phyloP scores from a whole-genome alignment of 2,797 vertebrate genomes.

The Zonotrichia albicollis region DNA sequence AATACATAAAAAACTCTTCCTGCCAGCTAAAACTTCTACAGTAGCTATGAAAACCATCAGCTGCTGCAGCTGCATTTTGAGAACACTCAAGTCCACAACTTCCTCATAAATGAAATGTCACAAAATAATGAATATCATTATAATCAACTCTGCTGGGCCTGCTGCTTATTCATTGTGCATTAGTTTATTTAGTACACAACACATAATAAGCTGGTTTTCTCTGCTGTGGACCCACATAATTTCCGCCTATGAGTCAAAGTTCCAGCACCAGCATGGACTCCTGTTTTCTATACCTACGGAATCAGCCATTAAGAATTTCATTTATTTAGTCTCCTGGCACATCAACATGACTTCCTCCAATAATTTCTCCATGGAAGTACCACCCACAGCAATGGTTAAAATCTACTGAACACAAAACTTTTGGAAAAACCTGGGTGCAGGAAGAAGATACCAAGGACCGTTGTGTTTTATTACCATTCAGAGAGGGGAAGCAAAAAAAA shows the following conservation, averaged over 20 bases:
- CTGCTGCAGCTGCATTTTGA: background rate
- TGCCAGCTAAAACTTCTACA: background rate
- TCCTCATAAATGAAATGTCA: background rate
- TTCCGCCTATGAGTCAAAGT: background rate
- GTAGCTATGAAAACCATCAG: background rate
- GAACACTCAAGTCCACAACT: background rate
- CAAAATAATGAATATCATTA: background rate
- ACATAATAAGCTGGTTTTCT: background rate
- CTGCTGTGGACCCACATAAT: background rate
- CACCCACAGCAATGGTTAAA: background rate
- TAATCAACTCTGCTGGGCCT: background rate
- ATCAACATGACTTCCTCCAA: background rate
- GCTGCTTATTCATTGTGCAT: background rate
- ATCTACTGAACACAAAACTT: background rate
- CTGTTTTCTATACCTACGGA: background rate
- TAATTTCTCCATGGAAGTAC: background rate
- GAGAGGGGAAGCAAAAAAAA: background rate
- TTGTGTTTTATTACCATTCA: background rate
- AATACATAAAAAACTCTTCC: background rate
- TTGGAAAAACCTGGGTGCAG: accelerated
- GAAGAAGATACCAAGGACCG: background rate
- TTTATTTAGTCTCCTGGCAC: background rate
- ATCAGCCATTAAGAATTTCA: background rate
- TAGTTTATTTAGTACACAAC: background rate
- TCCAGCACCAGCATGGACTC: background rate